Conservation (phyloP, 2,797 vertebrate genomes). For the Diplodus sargus region DNA sequence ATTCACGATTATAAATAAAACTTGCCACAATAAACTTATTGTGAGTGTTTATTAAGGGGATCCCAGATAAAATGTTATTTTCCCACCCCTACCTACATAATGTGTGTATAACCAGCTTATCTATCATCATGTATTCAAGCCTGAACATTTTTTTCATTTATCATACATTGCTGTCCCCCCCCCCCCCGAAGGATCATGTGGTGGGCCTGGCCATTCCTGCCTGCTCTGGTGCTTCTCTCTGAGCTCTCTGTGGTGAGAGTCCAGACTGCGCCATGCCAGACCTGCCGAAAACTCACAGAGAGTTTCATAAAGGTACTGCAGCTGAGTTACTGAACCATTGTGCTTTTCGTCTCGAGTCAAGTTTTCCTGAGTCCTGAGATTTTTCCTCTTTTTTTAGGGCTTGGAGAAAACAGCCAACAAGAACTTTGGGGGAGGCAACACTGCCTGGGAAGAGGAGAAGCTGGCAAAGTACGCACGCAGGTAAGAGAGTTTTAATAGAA, state of each 20-base stretch:
- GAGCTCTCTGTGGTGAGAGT: conserved; percentile 80
- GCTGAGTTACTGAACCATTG: background rate
- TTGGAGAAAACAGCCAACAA: conserved; percentile 93
- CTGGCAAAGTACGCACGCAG: conserved; percentile 95
- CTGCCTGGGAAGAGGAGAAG: conserved; percentile 98
- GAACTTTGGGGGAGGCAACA: conserved; percentile 97
- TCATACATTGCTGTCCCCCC: background rate
- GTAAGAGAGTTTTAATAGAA: conserved; percentile 73
- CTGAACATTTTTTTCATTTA: too few relatives aligned
- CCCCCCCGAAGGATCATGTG: conserved; percentile 75
- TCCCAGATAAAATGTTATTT: too few relatives aligned
- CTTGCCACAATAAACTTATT: too few relatives aligned
- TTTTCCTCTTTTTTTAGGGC: conserved; percentile 81
- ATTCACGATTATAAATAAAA: too few relatives aligned
- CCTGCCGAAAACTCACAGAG: conserved; percentile 89
- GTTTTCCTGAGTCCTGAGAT: background rate
- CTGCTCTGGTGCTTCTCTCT: conserved; percentile 79
- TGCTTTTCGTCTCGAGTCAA: background rate
- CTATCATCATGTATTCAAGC: background rate
- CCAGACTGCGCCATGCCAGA: conserved; percentile 90
- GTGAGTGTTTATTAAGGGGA: too few relatives aligned
- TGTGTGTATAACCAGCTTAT: too few relatives aligned
- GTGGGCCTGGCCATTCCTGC: conserved; percentile 77
- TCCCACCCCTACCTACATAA: too few relatives aligned
- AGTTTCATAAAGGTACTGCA: conserved; percentile 90